Evolutionary conservation across 2,797 vertebrate species (phyloP), one percentile per base, ranked within the genome.

Genomic region (Crocodylus rhombifer): DNA sequence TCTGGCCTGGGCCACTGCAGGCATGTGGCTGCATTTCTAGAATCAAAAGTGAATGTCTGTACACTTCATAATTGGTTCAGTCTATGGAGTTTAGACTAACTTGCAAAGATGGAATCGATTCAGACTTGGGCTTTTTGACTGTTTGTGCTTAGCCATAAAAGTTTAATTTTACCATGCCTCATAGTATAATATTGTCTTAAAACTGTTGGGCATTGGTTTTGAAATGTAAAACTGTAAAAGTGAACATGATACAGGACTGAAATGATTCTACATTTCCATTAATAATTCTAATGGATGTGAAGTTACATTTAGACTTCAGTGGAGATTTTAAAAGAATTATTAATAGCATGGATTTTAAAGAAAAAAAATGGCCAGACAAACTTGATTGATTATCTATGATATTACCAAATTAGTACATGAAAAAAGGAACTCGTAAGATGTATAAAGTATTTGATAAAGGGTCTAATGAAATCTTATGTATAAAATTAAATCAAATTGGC

Each of bases 371-470:
- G 42, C 36, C 61, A 80, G 81, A 89, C 16, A 23, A 88, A 56
- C 89, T 88, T 0, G 1, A 86, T 91, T 82, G 14, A 10, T 82
- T 92, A 82, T 82, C 64, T 3, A 28, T 63, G 13, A 6, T 89
- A 87, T 74, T 73, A 85, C 7, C 85, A 95, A 91, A 95, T 61
- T 82, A 85, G 33, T 6, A 63, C 14, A 55, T 64, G 63, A 85
- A 90, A 15, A 86, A 88, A 77, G 84, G 14, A 84, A 71, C 28
- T 51, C 33, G 81, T 77, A 75, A 77, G 2, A 63, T 87, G 33
- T 51, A 3, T 61, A 91, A 81, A 83, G 84, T 81, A 80, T 30
- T 14, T 75, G 30, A 42, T 1, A 75, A 3, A 42, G 1, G 67
- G 75, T 30, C 51, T 84, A 69, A 86, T 58, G 76, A 93, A 93